These are phyloP conservation scores for Chlorocebus sabaeus DNA, from an alignment of 2,113 vertebrate genomes.

Conservation along the genomic window DNA sequence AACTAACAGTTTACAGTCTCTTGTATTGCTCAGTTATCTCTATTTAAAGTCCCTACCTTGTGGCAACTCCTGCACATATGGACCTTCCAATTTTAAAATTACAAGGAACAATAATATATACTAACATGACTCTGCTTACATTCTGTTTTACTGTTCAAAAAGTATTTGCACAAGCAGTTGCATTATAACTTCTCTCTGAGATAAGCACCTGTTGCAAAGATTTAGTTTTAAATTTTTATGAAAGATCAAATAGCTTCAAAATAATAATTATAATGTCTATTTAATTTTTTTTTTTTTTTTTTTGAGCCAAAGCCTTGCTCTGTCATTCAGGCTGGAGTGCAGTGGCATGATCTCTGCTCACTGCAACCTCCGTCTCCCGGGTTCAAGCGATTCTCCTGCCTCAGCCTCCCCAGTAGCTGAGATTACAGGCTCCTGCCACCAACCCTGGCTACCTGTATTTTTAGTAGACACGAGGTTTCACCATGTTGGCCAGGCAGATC, in stretches of 20 bases:
- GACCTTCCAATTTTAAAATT: constrained; percentile 41
- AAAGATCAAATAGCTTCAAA: not conserved
- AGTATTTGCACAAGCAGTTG: not conserved
- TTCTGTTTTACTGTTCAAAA: constrained; percentile 26
- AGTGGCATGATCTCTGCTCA: not conserved
- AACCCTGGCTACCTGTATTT: not conserved
- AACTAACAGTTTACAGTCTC: constrained; percentile 54
- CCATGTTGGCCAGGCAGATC: not conserved
- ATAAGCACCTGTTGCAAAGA: not conserved
- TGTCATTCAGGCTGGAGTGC: not conserved
- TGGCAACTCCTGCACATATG: constrained; percentile 53
- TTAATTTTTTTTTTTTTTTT: not conserved
- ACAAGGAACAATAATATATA: constrained; percentile 37
- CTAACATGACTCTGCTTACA: not conserved
- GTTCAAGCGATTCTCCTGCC: not conserved
- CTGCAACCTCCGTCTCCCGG: not conserved
- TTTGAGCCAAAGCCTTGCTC: not conserved
- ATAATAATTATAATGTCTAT: not conserved
- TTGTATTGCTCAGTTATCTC: constrained; percentile 53
- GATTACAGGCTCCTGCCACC: not conserved
- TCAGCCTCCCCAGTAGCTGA: not conserved
- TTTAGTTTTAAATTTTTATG: not conserved
- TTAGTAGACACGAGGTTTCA: not conserved
- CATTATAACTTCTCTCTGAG: not conserved
- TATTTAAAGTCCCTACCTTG: constrained; percentile 51